Conservation (phyloP, 1,140 invertebrate genomes). For the honey bee (Apis mellifera) region DNA sequence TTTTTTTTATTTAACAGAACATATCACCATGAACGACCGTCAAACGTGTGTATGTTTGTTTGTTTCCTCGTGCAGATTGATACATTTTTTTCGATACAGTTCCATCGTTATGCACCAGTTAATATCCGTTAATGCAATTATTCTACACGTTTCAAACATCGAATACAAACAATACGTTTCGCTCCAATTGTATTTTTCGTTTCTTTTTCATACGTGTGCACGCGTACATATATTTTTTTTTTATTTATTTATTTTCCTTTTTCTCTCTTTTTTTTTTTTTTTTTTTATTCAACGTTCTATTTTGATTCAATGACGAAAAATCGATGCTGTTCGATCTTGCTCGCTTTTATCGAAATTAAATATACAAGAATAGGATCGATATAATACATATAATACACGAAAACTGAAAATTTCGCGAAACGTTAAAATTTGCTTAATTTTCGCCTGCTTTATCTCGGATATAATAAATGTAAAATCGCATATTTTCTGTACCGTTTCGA, state of each 20-base stretch:
- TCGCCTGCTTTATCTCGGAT: neutral
- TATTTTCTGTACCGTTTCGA: neutral
- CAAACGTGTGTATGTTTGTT: neutral
- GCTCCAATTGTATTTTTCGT: neutral
- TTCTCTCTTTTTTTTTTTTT: neutral
- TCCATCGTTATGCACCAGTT: neutral
- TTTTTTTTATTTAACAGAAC: conserved; percentile 2
- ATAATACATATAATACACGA: neutral
- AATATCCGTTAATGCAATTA: conserved; percentile 40
- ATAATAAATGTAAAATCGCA: neutral
- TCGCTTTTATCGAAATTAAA: neutral
- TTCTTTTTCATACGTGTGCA: neutral
- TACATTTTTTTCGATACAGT: conserved; percentile 15
- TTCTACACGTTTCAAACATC: neutral
- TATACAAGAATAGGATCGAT: neutral
- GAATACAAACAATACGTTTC: conserved; percentile 8
- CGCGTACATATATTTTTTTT: neutral
- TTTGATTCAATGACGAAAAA: neutral
- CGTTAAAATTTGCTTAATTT: neutral
- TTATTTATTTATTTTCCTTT: neutral
- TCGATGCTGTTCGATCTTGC: neutral
- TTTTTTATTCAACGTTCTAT: neutral
- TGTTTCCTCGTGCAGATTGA: neutral
- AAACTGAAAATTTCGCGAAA: neutral
- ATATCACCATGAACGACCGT: neutral